phyloP scores from a whole-genome alignment of 2,113 vertebrate genomes.

The Eidolon helvum region DNA sequence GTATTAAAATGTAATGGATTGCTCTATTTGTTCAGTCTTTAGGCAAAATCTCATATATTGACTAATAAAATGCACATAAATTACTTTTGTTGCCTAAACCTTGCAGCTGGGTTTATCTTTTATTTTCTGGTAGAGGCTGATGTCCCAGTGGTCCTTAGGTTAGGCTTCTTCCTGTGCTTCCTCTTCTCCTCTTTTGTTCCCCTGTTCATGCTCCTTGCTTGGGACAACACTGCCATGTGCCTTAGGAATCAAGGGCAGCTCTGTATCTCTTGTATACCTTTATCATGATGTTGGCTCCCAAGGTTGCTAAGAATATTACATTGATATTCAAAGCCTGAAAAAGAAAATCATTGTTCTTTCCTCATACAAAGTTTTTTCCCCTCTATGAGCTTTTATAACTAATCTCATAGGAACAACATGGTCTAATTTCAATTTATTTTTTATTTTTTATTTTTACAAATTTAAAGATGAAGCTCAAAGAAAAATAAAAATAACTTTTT shows the following conservation, averaged over 20 bases:
- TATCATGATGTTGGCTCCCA: background rate
- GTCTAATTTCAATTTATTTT: background rate
- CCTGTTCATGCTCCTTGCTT: background rate
- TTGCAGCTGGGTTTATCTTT: background rate
- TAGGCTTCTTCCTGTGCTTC: background rate
- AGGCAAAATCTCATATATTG: background rate
- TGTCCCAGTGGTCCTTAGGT: fast-evolving
- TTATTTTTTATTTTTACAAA: background rate
- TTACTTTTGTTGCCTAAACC: background rate
- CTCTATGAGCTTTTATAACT: background rate
- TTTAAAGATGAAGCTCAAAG: background rate
- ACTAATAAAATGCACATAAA: background rate
- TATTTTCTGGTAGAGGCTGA: background rate
- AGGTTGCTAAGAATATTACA: background rate
- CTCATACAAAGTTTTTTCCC: background rate
- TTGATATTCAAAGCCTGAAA: background rate
- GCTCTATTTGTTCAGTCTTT: background rate
- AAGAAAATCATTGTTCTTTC: background rate
- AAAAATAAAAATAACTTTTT: background rate
- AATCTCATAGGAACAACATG: background rate
- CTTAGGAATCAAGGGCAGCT: background rate
- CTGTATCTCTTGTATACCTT: background rate
- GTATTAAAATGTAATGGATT: background rate
- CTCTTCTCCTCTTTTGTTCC: fast-evolving
- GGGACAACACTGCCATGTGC: background rate